Base-by-base conservation (phyloP, 1,140 invertebrate genomes). In the Whitmania pigra region DNA sequence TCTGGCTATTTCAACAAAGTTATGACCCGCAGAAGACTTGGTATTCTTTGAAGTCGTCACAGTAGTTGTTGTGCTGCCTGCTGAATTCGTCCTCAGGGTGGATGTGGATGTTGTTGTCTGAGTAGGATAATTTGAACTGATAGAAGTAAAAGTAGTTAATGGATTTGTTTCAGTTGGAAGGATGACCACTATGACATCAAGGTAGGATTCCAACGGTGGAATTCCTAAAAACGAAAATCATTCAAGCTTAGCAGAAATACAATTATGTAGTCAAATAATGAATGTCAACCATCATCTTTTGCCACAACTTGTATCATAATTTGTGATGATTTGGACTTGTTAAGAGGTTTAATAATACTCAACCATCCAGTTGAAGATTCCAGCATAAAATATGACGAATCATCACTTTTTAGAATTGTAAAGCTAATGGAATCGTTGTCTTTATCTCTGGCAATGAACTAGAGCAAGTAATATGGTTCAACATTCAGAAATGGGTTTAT, bases 221-320 rank as follows among this genome's bases (percentile, higher is more conserved):
- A 15, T 63, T 22, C 57, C 57, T 63, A 18, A 1, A 22, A 63
- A 31, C 7, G 22, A 25, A 63, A 11, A 63, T 63, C 1, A 20
- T 22, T 36, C 15, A 63, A 63, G 15, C 57, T 63, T 11, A 4
- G 22, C 4, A 25, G 9, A 20, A 31, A 7, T 15, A 17, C 11
- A 31, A 25, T 13, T 63, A 18, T 13, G 22, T 25, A 63, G 4
- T 31, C 7, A 63, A 63, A 36, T 36, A 36, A 36, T 36, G 2
- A 36, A 36, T 36, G 6, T 36, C 31, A 36, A 36, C 57, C 57
- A 31, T 31, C 18, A 31, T 63, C 57, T 22, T 22, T 13, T 22
- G 57, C 57, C 29, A 25, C 57, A 63, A 63, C 22, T 31, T 63
- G 57, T 25, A 63, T 63, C 57, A 63, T 63, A 13, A 63, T 15